Conservation (phyloP, 1,140 invertebrate genomes). For the Drosophila tani region DNA sequence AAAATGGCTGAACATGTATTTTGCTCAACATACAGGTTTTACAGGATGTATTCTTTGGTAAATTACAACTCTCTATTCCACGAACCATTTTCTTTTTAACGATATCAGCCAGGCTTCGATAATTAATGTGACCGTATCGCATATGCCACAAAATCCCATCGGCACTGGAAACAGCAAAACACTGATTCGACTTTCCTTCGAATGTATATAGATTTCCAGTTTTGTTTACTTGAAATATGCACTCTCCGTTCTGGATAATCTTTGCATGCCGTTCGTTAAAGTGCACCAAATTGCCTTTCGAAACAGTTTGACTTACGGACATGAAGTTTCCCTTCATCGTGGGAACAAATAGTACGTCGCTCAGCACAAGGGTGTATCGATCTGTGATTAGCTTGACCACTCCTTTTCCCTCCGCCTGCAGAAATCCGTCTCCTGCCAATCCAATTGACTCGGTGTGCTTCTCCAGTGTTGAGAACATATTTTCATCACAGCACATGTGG, state of each 20-base stretch:
- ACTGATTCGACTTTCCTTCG: no score
- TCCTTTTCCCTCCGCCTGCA: not conserved
- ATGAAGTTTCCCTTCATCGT: not conserved
- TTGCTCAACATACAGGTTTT: slow-evolving; percentile 4
- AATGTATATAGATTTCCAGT: no score
- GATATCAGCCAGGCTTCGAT: not conserved
- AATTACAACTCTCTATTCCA: not conserved
- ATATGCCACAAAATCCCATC: not conserved
- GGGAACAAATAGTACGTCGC: not conserved
- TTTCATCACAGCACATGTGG: not conserved
- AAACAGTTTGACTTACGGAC: no score
- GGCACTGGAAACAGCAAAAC: not conserved
- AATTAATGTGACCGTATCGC: not conserved
- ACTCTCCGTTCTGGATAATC: no score
- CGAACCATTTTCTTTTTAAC: no score
- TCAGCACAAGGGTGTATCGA: not conserved
- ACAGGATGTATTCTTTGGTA: not conserved
- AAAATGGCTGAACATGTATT: not conserved
- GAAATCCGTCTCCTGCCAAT: no score
- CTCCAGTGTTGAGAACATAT: not conserved
- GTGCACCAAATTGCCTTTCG: no score
- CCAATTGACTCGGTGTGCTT: not conserved
- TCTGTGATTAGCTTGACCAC: not conserved
- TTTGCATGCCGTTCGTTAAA: no score
- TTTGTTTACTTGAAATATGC: no score